Evolutionary conservation across 2,888 invertebrate species (phyloP), one percentile per base, ranked within the genome.

Genomic region (Philereme vetulata): DNA sequence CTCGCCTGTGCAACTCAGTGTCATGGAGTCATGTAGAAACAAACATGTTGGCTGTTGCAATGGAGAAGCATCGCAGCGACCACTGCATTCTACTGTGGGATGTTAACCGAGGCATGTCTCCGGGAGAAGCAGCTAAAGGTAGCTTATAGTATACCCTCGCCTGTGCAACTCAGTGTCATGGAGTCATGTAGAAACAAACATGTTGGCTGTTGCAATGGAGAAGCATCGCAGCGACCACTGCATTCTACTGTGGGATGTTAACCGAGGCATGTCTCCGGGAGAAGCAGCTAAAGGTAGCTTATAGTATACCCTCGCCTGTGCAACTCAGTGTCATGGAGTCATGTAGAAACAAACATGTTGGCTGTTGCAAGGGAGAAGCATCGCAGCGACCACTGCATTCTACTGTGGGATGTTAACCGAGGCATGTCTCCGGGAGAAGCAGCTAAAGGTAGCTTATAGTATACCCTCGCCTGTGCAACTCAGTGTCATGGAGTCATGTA

Each of bases 71-170:
- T 80, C 94, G 98, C 65, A 96, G 96, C 42, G 98, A 98, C 84
- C 95, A 96, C 81, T 97, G 97, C 60, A 95, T 98, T 44, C 93
- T 97, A 5, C 93, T 98, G 49, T 99, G 98, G 98, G 98, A 99
- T 84, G 95, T 97, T 73, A 74, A 90, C 82, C 71, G 93, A 80
- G 81, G 84, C 76, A 58, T 94, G 5, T 53, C 70, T 0, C 65
- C 75, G 4, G 84, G 84, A 4, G 86, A 85, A 35, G 74, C 74
- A 8, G 51, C 58, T 38, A 62, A 49, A 52, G 62, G 62, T 58
- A 52, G 5, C 10, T 10, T 11, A 9, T 4, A 33, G n/a, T n/a
- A 55, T 96, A 97, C 82, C 94, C 96, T 8, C 92, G 98, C 6
- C 95, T 96, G 67, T 98, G 98, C 80, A 96, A 97, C 73, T 95